A percentile compares a stretch with the other conserved stretches of the same genome.
Conservation (phyloP, 2,113 vertebrate genomes). For the Oncorhynchus masou region DNA sequence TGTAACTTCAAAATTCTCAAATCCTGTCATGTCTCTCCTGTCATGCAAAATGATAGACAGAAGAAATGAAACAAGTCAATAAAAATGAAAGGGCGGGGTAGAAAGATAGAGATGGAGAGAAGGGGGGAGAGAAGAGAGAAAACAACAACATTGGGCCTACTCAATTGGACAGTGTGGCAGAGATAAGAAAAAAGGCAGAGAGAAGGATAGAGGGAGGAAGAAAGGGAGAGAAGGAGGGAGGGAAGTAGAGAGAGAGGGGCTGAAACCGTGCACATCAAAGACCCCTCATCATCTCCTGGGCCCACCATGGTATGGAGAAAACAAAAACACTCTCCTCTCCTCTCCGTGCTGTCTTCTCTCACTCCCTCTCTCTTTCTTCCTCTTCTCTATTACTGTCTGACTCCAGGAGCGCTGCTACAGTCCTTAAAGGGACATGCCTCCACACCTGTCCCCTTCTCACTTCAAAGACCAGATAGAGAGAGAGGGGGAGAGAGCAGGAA, state of each 20-base stretch:
- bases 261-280: slow-evolving; percentile 67
- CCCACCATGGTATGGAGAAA: slow-evolving; percentile 52
- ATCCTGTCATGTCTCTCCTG: neutral
- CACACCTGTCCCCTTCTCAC: slow-evolving; percentile 36
- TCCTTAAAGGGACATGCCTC: slow-evolving; percentile 43
- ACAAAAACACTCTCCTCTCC: slow-evolving; percentile 41
- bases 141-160: neutral
- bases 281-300: slow-evolving; percentile 60
- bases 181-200: slow-evolving; percentile 26
- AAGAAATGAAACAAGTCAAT: neutral
- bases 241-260: neutral
- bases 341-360: neutral
- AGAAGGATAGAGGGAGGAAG: slow-evolving; percentile 39
- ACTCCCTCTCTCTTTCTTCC: neutral
- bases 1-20: neutral
- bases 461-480: slow-evolving; percentile 52
- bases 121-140: neutral
- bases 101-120: neutral
- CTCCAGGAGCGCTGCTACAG: slow-evolving; percentile 49
- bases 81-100: neutral
- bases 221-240: neutral
- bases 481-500: slow-evolving; percentile 19
- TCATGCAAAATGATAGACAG: neutral
- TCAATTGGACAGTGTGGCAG: slow-evolving; percentile 5
- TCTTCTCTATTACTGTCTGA: slow-evolving; percentile 43